Evolutionary conservation across 1,140 invertebrate genomes (phyloP).

Genomic region (Globodera ellingtonae): DNA sequence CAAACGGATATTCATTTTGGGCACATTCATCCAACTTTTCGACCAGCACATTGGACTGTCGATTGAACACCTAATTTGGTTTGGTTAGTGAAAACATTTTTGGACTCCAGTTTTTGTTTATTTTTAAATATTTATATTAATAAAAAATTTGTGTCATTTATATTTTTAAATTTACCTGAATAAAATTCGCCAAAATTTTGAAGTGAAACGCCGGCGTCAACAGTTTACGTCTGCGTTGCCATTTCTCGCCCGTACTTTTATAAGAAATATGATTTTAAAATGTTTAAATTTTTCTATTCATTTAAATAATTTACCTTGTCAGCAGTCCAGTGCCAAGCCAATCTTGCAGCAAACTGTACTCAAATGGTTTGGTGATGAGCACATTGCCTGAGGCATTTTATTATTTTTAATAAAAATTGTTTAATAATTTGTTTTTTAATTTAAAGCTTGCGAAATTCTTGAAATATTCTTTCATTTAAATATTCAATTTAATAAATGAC

Average conservation of each 20-base stretch:
- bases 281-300: not conserved
- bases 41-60: slow-evolving; percentile 72
- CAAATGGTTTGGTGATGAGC: slow-evolving; percentile 41
- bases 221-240: slow-evolving; percentile 79
- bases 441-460: too few relatives aligned
- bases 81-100: too few relatives aligned
- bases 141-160: too few relatives aligned
- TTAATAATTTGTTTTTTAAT: too few relatives aligned
- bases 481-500: too few relatives aligned
- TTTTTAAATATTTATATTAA: too few relatives aligned
- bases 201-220: slow-evolving; percentile 89
- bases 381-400: slow-evolving; percentile 19
- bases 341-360: slow-evolving; percentile 34
- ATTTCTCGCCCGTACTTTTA: slow-evolving; percentile 76
- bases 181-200: slow-evolving; percentile 80
- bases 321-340: slow-evolving; percentile 85
- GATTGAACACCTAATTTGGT: slow-evolving; percentile 72
- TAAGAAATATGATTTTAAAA: not conserved
- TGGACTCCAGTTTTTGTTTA: too few relatives aligned
- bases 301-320: slow-evolving; percentile 70
- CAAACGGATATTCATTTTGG: slow-evolving; percentile 71
- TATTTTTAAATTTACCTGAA: slow-evolving; percentile 68
- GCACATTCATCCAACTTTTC: slow-evolving; percentile 70
- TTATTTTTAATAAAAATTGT: too few relatives aligned
- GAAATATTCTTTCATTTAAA: too few relatives aligned